A percentile compares a stretch with the other conserved stretches of the same genome.
These are phyloP conservation scores for Petrophora chlorosata DNA, from an alignment of 2,888 invertebrate species.

Conservation along the genomic window DNA sequence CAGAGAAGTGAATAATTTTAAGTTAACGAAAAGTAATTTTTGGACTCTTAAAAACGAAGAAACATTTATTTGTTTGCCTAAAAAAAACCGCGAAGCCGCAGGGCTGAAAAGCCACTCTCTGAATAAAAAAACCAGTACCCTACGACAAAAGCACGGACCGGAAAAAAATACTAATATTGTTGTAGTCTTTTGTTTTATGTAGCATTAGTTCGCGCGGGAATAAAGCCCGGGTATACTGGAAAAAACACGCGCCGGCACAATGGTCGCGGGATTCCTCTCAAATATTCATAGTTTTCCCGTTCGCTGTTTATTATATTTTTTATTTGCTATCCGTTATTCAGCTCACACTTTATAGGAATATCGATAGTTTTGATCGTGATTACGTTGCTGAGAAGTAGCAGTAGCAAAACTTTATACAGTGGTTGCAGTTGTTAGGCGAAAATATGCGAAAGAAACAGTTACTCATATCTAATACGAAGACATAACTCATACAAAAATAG, in stretches of 20 bases:
- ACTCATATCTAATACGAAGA: no score
- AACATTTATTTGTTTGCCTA: no score
- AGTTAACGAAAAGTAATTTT: no score
- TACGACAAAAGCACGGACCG: neutral
- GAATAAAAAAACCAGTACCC: slow-evolving; percentile 1
- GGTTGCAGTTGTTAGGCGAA: no score
- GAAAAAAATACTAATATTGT: slow-evolving; percentile 29
- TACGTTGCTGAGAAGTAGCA: neutral
- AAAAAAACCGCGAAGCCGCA: no score
- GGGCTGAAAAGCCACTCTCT: no score
- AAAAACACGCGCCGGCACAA: slow-evolving; percentile 41
- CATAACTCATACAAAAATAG: no score
- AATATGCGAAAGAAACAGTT: no score
- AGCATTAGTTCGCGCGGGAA: slow-evolving; percentile 40
- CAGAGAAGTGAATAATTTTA: no score
- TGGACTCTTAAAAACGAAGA: no score
- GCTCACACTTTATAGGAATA: slow-evolving; percentile 17
- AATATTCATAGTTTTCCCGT: slow-evolving; percentile 38
- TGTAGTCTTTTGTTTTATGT: slow-evolving; percentile 29
- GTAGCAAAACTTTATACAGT: neutral
- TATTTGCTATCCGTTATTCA: slow-evolving; percentile 26
- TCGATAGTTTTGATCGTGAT: slow-evolving; percentile 21
- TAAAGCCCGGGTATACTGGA: slow-evolving; percentile 40
- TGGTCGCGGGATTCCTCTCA: slow-evolving; percentile 23
- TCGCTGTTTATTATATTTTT: slow-evolving; percentile 33